Base-by-base conservation (phyloP, 23 tunicate species). In the Phallusia fumigata region DNA sequence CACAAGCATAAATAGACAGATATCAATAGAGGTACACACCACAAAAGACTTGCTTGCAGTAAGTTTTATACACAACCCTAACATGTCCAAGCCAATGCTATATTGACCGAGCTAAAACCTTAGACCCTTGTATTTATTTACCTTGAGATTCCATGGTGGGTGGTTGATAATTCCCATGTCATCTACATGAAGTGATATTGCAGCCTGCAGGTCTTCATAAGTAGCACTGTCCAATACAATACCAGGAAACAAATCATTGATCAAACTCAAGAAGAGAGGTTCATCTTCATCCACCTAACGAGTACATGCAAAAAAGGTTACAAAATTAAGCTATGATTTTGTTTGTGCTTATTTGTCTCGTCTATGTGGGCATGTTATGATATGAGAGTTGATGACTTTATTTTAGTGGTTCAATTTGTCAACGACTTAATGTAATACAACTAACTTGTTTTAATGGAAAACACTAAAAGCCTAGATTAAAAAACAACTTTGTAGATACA, bases 121-220 rank as follows among this genome's bases (percentile, higher is more conserved):
- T 31, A 0, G 24, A n/a, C n/a, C n/a, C n/a, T n/a, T n/a, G 0
- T 69, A 18, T 72, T 22, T 35, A 32, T 31, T 24, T 10, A 96
- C 99, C 91, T 96, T 96, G 19, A 96, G 74, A 75, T 96, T 96
- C 99, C 99, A 96, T 0, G 99, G 90, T 51, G 99, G 99, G 79
- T 96, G 99, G 84, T 96, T 96, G 26, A 96, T 93, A 32, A 96
- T 82, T 2, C 97, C 99, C 93, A 91, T 91, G 21, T 91, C 90
- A 0, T 52, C 78, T 0, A 91, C 99, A 64, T 96, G 88, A 19
- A 72, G 28, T 36, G 75, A 87, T n/a, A 96, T 96, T 32, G 93
- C 96, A 19, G 89, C 87, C 50, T 96, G 99, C 31, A 96, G 76
- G 35, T 96, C 99, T 2, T 76, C 99, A 74, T 96, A 91, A 3